Evolutionary conservation across 2,113 vertebrate species (phyloP).

Genomic region (Daboia siamensis): DNA sequence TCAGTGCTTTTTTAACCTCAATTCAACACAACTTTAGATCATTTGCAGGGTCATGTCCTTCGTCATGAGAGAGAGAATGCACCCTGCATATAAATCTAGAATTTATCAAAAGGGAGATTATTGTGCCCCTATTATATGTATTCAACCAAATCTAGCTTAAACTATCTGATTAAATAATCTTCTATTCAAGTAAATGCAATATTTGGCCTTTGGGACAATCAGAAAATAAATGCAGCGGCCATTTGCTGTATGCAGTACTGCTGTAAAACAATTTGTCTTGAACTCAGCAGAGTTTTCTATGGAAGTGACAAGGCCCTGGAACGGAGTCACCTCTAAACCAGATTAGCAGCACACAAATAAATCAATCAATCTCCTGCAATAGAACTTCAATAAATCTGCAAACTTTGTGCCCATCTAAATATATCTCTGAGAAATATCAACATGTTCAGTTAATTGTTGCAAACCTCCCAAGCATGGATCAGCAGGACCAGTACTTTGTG

Average conservation of each 20-base stretch:
- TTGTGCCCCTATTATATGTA: neutral
- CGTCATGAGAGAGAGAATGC: neutral
- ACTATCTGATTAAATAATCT: neutral
- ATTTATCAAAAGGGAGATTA: neutral
- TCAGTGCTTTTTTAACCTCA: neutral
- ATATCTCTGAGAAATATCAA: constrained; percentile 33
- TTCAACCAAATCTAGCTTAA: neutral
- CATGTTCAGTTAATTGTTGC: constrained; percentile 31
- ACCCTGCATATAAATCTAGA: neutral
- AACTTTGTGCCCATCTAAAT: constrained; percentile 43
- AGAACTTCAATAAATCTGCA: constrained; percentile 26
- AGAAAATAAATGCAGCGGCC: neutral
- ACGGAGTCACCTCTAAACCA: neutral
- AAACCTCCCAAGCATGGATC: neutral
- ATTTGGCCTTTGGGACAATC: neutral
- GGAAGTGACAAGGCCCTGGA: constrained; percentile 22
- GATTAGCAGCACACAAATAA: neutral
- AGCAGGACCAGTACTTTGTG: constrained; percentile 23
- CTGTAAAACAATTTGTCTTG: neutral
- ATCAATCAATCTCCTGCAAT: constrained; percentile 20
- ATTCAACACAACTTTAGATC: neutral
- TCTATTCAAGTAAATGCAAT: neutral
- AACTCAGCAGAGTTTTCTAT: constrained; percentile 28
- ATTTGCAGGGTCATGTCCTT: neutral
- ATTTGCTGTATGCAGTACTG: neutral